Conservation (phyloP, 2,113 vertebrate species). For the Leuciscus idus region DNA sequence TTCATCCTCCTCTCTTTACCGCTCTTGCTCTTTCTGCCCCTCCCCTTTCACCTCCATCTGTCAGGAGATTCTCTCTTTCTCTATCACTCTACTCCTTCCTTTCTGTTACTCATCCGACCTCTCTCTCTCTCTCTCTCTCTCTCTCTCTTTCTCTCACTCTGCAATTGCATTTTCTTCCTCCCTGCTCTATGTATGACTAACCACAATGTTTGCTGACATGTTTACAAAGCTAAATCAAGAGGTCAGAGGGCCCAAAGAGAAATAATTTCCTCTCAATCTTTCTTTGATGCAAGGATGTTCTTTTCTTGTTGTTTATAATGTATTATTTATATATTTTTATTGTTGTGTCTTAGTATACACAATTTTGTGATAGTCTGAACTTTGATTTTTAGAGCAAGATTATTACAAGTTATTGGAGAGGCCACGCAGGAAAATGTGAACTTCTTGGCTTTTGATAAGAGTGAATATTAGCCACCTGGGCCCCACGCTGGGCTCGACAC, state of each 20-base stretch:
- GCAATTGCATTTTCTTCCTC: constrained; percentile 30
- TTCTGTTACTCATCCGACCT: background rate
- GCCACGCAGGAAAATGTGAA: background rate
- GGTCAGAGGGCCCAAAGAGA: background rate
- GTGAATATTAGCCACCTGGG: constrained; percentile 21
- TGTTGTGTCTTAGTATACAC: background rate
- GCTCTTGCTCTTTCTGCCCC: constrained; percentile 16
- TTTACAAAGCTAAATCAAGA: constrained; percentile 11
- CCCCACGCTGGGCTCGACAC: background rate
- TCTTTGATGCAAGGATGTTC: background rate
- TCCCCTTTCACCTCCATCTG: constrained; percentile 3
- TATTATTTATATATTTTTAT: background rate
- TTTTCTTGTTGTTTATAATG: background rate
- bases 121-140: constrained; percentile 4
- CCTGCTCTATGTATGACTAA: background rate
- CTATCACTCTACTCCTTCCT: constrained; percentile 13
- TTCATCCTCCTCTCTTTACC: constrained; percentile 19
- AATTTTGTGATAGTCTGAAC: background rate
- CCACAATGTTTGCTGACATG: background rate
- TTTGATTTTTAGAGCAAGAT: background rate
- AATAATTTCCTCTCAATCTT: background rate
- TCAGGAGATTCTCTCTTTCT: constrained; percentile 13
- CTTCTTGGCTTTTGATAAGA: background rate
- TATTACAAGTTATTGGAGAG: background rate
- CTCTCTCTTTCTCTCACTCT: constrained; percentile 24